Conservation (phyloP, 2,113 vertebrate genomes). For the Charina bottae region DNA sequence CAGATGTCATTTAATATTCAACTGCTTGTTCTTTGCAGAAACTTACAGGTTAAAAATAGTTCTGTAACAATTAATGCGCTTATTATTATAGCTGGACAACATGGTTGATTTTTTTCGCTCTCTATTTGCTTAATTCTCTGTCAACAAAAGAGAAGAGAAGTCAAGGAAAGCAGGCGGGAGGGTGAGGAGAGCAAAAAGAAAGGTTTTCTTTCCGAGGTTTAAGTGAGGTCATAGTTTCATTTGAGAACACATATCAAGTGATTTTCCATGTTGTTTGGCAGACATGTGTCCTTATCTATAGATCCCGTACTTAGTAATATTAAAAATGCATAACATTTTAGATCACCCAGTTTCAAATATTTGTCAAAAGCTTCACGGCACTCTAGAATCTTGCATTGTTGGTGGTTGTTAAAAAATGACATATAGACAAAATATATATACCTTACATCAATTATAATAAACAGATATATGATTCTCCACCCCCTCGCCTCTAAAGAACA, state of each 20-base stretch:
- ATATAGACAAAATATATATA: not conserved
- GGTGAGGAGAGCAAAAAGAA: conserved; percentile 3
- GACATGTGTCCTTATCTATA: not conserved
- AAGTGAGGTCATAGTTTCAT: conserved; percentile 37
- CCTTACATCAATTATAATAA: not conserved
- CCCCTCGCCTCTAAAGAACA: not conserved
- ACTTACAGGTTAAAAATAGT: conserved; percentile 7
- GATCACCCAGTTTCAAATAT: not conserved
- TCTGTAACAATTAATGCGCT: conserved; percentile 11
- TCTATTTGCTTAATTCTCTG: conserved; percentile 37
- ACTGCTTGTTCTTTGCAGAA: conserved; percentile 37
- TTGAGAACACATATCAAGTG: conserved; percentile 40
- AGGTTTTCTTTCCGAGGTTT: conserved; percentile 41
- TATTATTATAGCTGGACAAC: conserved; percentile 36
- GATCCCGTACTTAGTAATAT: conserved; percentile 4
- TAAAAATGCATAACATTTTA: not conserved
- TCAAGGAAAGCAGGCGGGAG: not conserved
- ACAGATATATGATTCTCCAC: not conserved
- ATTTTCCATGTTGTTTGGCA: conserved; percentile 15
- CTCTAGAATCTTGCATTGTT: not conserved
- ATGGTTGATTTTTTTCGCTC: conserved; percentile 5
- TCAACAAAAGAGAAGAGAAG: conserved; percentile 43
- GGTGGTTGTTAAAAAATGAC: too few species aligned
- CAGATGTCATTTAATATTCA: conserved; percentile 23
- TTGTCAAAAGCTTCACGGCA: not conserved